Conservation (phyloP, 2,888 invertebrate species). For the Conchocele bisecta region DNA sequence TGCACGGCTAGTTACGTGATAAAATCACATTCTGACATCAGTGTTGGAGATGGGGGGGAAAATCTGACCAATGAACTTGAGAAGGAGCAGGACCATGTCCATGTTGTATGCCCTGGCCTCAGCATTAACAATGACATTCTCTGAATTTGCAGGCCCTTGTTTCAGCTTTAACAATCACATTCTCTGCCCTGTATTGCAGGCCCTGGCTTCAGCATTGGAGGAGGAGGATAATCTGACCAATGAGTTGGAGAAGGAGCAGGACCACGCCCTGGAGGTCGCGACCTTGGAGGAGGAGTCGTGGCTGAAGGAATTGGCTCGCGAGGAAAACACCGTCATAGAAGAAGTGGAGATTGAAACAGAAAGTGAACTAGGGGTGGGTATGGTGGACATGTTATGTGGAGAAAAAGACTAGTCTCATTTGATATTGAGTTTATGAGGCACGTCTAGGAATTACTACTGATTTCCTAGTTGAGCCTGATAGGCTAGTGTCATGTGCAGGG, state of each 20-base stretch:
- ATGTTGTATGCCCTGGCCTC: slow-evolving; percentile 77
- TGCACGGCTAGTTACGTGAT: too few species aligned
- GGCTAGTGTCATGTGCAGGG: too few species aligned
- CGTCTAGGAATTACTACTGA: too few species aligned
- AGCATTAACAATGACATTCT: background rate
- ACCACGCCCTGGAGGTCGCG: slow-evolving; percentile 83
- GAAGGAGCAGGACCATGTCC: slow-evolving; percentile 82
- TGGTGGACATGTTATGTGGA: too few species aligned
- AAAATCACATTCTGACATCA: too few species aligned
- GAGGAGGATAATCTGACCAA: slow-evolving; percentile 77
- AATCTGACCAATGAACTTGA: slow-evolving; percentile 70
- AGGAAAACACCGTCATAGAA: slow-evolving; percentile 86
- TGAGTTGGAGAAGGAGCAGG: slow-evolving; percentile 81
- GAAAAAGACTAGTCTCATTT: too few species aligned
- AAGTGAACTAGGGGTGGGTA: slow-evolving; percentile 79
- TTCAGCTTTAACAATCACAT: slow-evolving; percentile 12
- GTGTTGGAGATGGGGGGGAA: slow-evolving; percentile 75
- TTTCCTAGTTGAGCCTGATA: too few species aligned
- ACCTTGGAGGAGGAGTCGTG: slow-evolving; percentile 86
- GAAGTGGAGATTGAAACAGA: slow-evolving; percentile 78
- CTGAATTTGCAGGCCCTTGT: slow-evolving; percentile 63
- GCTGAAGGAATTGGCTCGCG: slow-evolving; percentile 85
- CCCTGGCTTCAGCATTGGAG: slow-evolving; percentile 71
- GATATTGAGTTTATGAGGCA: too few species aligned
- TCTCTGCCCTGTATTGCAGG: slow-evolving; percentile 46